Evolutionary conservation across 2,888 invertebrate species (phyloP).

Genomic region (Drosophila conformis): DNA sequence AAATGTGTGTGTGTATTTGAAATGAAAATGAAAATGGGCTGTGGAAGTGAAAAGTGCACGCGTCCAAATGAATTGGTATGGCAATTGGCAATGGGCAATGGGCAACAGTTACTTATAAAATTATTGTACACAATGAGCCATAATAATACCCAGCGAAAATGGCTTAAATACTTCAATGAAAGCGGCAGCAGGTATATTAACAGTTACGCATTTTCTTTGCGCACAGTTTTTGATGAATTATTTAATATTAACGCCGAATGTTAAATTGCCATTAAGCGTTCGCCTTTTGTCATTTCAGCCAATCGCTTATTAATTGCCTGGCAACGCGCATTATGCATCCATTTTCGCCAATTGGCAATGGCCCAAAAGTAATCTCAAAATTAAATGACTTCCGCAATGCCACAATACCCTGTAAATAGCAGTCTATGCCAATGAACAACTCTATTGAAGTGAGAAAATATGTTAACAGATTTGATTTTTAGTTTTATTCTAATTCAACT

Average conservation of each 20-base stretch:
- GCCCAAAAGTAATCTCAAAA: slow-evolving; percentile 7
- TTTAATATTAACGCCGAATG: slow-evolving; percentile 52
- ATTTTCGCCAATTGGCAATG: slow-evolving; percentile 29
- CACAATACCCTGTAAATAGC: slow-evolving; percentile 9
- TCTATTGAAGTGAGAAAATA: neutral
- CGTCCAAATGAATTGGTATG: slow-evolving; percentile 53
- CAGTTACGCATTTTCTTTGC: slow-evolving; percentile 24
- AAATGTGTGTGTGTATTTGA: slow-evolving; percentile 23
- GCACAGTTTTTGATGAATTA: slow-evolving; percentile 47
- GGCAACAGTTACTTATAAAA: slow-evolving; percentile 50
- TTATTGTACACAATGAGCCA: slow-evolving; percentile 20
- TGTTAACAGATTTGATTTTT: neutral
- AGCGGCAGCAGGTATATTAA: slow-evolving; percentile 28
- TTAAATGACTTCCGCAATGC: neutral
- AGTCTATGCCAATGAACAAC: neutral
- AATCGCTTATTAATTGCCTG: slow-evolving; percentile 55
- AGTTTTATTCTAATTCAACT: neutral
- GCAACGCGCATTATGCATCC: slow-evolving; percentile 41
- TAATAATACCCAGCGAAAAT: slow-evolving; percentile 28
- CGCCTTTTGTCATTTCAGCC: slow-evolving; percentile 41
- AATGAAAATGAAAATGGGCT: slow-evolving; percentile 54
- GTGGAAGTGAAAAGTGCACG: slow-evolving; percentile 57
- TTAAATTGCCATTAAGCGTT: slow-evolving; percentile 53
- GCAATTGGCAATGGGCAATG: slow-evolving; percentile 31
- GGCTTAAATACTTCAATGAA: slow-evolving; percentile 30